Evolutionary conservation across 2,888 invertebrate species (phyloP), one percentile per base, ranked within the genome.

Genomic region (Cryptocephalus moraei): DNA sequence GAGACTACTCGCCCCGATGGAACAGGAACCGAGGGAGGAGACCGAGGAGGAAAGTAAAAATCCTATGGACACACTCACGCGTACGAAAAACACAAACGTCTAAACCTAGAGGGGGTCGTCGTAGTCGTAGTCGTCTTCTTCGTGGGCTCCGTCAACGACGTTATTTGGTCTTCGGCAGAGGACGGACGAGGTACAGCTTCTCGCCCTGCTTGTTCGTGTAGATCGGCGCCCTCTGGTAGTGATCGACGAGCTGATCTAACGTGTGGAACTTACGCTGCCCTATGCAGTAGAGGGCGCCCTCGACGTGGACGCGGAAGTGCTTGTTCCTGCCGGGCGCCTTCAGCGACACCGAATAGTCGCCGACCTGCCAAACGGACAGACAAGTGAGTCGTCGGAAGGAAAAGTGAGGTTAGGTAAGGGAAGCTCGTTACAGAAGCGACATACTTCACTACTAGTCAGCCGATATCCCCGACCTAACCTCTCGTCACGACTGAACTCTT

Each of bases 191-290:
- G 77, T 92, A 99, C 50, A 99, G 79, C 74, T 95, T 96, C 75
- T 99, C 97, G 61, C 94, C 94, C 72, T 91, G 90, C 72, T 92
- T 92, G 77, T 92, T 93, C 66, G 94, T 95, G 76, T 95, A 99
- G 69, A 99, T 99, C 61, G 99, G 97, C 62, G 97, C 94, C 68
- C 91, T 86, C 78, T 94, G 95, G 79, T 99, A 99, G 76, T 99
- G 97, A 68, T 91, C 89, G 62, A 99, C 95, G 60, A 99, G 80
- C 71, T 93, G 93, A 69, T 97, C 95, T 65, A 99, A 77, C 48
- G 91, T 85, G 64, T 89, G 86, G 76, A 99, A 99, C 75, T 91
- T 91, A 68, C 97, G 88, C 76, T 95, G 95, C 39, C 99, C 99
- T 74, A 99, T 99, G 75, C 92, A 91, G 73, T 92, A 94, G 60